Evolutionary conservation across 2,888 invertebrate genomes (phyloP), one percentile per base, ranked within the genome.

Genomic region (Theretra japonica): DNA sequence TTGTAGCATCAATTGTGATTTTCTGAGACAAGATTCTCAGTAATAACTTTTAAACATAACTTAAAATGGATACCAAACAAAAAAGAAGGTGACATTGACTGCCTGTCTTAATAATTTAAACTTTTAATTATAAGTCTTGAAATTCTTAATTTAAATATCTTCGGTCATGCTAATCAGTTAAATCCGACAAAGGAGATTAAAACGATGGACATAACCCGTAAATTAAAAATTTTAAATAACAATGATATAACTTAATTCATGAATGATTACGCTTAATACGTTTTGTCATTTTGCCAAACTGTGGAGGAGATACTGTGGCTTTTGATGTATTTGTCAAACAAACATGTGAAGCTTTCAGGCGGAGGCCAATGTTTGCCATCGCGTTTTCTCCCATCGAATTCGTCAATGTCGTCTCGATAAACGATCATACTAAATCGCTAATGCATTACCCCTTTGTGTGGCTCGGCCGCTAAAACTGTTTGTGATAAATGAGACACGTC

Each of bases 401-500:
- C 84, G 85, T 90, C 88, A 89, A 82, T 84, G 89, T 88, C 89
- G 81, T 83, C 77, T 82, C 83, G 84, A 88, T 88, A 88, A 88
- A 87, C 83, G 86, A 82, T 86, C 79, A 80, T 79, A 81, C 82
- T 80, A 83, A 86, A 89, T 87, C 86, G 80, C 81, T 83, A 83
- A 86, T 83, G 82, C 83, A 83, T 89, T 87, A 88, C 85, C 88
- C 86, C 87, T 72, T 89, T 89, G 86, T 89, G 83, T 86, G 77
- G 83, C 81, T 86, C 79, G 81, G 80, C 83, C 84, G 86, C 84
- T 88, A 88, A 90, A 90, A 88, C 87, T 85, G 48, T 65, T 65
- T 78, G 81, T 91, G 89, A 91, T 90, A 88, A 91, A 91, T 88
- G 88, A 90, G 86, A 83, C 83, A 82, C 82, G 86, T 88, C 88